Base-by-base conservation (phyloP, 2,797 vertebrate species). In the Intellagama lesueurii region DNA sequence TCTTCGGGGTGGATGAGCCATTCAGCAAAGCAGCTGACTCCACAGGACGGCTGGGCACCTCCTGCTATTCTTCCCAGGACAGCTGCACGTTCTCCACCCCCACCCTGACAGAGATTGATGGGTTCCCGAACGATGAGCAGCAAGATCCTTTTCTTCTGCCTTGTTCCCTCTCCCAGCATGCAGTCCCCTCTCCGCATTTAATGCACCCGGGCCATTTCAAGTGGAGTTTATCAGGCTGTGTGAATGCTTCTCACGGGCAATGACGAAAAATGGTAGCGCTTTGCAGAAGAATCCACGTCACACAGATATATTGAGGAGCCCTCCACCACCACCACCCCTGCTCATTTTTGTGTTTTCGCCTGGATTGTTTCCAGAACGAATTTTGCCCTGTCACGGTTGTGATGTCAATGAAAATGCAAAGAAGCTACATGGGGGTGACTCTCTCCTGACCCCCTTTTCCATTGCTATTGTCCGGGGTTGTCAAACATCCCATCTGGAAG, bases 401-500 rank as follows among this genome's bases (percentile, higher is more conserved):
- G 24, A 66, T 32, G n/a, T 28, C 12, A 6, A 79, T 52, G 64
- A 26, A 35, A 80, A 87, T 16, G 66, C 60, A 72, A 85, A 30
- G 49, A 28, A 85, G n/a, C 52, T 44, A 40, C 70, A 70, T 2
- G 32, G 26, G 16, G 14, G 1, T 35, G 28, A 40, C 64, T 60
- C 47, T 35, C 5, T 30, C 26, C 68, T 30, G 5, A 35, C 24
- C 40, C 35, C n/a, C 68, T 0, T 40, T 19, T 30, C 24, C 60
- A 16, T 14, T 0, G 11, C 66, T 6, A 64, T 85, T 79, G 76
- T 64, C 32, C 6, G 49, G 7, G 49, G 87, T 91, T 92, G 90
- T 92, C 94, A 93, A 64, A 81, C 91, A 83, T 93, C 90, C 94
- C 94, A 94, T 95, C 95, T 95, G 94, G 89, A 90, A 93, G 84